Conservation (phyloP, 2,888 invertebrate genomes). For the Drosophila leonis region DNA sequence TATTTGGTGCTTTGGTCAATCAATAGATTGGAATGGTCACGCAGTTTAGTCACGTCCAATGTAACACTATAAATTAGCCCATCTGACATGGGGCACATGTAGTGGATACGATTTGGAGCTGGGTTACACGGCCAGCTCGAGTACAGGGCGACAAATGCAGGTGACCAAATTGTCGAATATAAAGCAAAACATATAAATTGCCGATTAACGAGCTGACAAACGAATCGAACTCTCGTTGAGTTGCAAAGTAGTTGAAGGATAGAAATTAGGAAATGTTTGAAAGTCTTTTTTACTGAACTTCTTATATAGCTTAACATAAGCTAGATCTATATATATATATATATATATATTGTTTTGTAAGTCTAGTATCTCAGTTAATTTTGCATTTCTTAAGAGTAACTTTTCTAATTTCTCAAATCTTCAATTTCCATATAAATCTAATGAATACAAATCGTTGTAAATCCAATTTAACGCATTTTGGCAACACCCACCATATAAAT, state of each 20-base stretch:
- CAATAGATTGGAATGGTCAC: conserved; percentile 26
- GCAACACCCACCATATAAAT: conserved; percentile 34
- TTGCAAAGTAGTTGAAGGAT: not conserved
- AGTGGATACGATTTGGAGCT: conserved; percentile 21
- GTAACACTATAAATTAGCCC: conserved; percentile 69
- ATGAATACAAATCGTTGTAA: conserved; percentile 33
- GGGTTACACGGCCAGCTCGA: conserved; percentile 3
- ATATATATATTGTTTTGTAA: too few relatives aligned
- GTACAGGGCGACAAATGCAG: conserved; percentile 27
- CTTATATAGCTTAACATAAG: not conserved
- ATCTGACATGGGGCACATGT: conserved; percentile 40
- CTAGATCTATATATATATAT: not conserved
- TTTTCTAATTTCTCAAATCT: not conserved
- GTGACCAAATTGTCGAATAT: conserved; percentile 47
- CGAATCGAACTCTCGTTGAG: too few relatives aligned
- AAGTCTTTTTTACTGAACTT: not conserved
- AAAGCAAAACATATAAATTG: conserved; percentile 38
- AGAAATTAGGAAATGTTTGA: not conserved
- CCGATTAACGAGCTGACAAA: conserved; percentile 7
- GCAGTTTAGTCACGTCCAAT: conserved; percentile 70
- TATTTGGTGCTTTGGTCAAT: conserved; percentile 27
- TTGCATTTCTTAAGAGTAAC: not conserved
- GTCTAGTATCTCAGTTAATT: too few relatives aligned
- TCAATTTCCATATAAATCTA: not conserved
- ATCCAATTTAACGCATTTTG: conserved; percentile 25